Conservation (phyloP, 2,113 vertebrate genomes). For the Zapornia atra region DNA sequence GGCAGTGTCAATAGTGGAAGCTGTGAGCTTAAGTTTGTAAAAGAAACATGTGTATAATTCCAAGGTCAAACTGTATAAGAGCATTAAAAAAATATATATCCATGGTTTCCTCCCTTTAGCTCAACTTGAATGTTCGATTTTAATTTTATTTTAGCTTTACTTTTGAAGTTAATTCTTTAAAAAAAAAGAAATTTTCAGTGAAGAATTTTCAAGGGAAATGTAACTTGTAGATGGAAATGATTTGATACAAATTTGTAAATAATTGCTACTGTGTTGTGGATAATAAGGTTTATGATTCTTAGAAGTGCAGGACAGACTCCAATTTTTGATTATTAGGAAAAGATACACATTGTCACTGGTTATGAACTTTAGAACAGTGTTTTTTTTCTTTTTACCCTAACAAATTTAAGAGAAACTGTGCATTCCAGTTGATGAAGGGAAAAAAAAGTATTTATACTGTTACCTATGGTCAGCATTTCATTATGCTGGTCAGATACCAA, state of each 20-base stretch:
- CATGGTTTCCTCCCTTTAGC: neutral
- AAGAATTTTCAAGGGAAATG: neutral
- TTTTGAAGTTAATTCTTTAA: neutral
- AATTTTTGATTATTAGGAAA: neutral
- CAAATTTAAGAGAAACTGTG: neutral
- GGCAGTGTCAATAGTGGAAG: neutral
- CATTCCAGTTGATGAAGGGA: neutral
- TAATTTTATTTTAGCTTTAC: neutral
- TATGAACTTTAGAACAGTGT: neutral
- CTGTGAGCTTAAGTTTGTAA: neutral
- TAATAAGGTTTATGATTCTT: neutral
- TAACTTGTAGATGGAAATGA: neutral
- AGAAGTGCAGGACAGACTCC: neutral
- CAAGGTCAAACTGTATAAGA: neutral
- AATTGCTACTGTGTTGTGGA: neutral
- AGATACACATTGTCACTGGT: neutral
- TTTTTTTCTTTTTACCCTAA: neutral
- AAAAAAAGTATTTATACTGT: neutral
- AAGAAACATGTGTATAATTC: neutral
- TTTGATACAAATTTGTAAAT: neutral
- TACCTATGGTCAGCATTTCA: slow-evolving; percentile 36
- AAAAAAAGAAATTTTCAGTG: neutral
- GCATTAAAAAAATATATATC: neutral
- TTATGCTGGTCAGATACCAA: slow-evolving; percentile 24
- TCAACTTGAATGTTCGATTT: neutral